Percentiles rank a stretch among this genome's conserved stretches.
These are phyloP conservation scores for Oligia latruncula DNA, from an alignment of 2,888 invertebrate genomes.

Conservation along the genomic window DNA sequence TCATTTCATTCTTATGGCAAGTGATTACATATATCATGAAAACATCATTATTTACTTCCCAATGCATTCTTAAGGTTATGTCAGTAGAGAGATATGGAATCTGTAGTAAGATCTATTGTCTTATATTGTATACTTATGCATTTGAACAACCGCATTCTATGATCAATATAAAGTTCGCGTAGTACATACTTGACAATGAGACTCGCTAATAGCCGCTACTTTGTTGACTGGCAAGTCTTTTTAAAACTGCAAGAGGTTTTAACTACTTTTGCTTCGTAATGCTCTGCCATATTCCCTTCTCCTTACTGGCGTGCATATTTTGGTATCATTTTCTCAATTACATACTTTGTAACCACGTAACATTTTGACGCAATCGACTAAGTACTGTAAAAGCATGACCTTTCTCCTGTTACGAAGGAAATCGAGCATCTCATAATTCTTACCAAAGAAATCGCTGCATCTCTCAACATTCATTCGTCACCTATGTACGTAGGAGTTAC, in stretches of 20 bases:
- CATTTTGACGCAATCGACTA: not conserved
- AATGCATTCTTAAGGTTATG: constrained; percentile 1
- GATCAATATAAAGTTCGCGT: not conserved
- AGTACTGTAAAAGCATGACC: not conserved
- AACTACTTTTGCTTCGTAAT: not conserved
- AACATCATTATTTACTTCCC: constrained; percentile 22
- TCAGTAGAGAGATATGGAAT: constrained; percentile 21
- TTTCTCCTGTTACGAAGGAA: not conserved
- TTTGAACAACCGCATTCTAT: constrained; percentile 1
- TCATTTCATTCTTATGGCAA: constrained; percentile 29
- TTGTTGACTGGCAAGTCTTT: too few relatives aligned
- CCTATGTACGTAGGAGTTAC: not conserved
- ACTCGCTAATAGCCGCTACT: too few relatives aligned
- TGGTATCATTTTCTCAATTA: not conserved
- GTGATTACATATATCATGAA: constrained; percentile 15
- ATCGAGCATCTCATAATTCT: constrained; percentile 30
- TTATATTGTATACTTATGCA: not conserved
- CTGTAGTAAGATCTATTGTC: constrained; percentile 9
- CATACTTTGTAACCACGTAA: constrained; percentile 1
- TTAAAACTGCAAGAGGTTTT: not conserved
- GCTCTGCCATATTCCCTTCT: not conserved
- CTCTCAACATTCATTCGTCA: constrained; percentile 29
- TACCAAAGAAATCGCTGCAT: constrained; percentile 25
- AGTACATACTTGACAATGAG: not conserved
- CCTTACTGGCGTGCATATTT: not conserved